These are phyloP conservation scores for Tetragonisca angustula DNA, from an alignment of 2,888 invertebrate genomes.

Conservation along the genomic window DNA sequence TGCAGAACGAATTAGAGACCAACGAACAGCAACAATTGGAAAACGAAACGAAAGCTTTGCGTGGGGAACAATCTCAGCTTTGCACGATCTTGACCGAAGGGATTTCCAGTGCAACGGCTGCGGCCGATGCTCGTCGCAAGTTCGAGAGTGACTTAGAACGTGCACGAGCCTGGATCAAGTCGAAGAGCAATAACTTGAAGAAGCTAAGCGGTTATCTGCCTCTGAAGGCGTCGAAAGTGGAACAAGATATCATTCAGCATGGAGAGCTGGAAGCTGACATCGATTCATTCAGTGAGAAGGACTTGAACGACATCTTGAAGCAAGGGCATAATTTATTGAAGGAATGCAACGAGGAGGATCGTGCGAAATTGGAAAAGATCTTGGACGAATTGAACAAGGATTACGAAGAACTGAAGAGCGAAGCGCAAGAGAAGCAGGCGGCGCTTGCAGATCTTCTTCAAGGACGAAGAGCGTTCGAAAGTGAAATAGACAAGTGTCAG, in stretches of 20 bases:
- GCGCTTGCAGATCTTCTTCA: conserved; percentile 90
- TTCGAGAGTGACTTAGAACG: conserved; percentile 92
- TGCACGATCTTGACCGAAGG: conserved; percentile 89
- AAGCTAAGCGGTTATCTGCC: conserved; percentile 92
- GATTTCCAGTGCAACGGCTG: conserved; percentile 89
- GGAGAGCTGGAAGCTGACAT: conserved; percentile 91
- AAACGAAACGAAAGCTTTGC: conserved; percentile 89
- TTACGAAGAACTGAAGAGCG: conserved; percentile 89
- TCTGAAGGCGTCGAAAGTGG: conserved; percentile 92
- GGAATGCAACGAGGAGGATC: conserved; percentile 91
- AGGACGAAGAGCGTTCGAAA: conserved; percentile 92
- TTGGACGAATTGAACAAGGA: conserved; percentile 89
- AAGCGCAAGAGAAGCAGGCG: conserved; percentile 90
- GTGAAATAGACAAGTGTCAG: conserved; percentile 91
- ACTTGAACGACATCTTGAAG: conserved; percentile 90
- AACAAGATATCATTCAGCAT: conserved; percentile 91
- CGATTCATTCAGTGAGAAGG: conserved; percentile 90
- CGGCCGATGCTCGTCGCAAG: conserved; percentile 89
- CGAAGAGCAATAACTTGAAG: conserved; percentile 90
- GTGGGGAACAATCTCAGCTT: conserved; percentile 91
- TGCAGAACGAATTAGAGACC: conserved; percentile 93
- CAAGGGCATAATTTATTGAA: conserved; percentile 91
- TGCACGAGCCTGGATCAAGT: conserved; percentile 92
- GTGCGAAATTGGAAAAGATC: conserved; percentile 87
- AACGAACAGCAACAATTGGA: conserved; percentile 93